Evolutionary conservation across 2,113 vertebrate species (phyloP).

Genomic region (Tragelaphus strepsiceros): DNA sequence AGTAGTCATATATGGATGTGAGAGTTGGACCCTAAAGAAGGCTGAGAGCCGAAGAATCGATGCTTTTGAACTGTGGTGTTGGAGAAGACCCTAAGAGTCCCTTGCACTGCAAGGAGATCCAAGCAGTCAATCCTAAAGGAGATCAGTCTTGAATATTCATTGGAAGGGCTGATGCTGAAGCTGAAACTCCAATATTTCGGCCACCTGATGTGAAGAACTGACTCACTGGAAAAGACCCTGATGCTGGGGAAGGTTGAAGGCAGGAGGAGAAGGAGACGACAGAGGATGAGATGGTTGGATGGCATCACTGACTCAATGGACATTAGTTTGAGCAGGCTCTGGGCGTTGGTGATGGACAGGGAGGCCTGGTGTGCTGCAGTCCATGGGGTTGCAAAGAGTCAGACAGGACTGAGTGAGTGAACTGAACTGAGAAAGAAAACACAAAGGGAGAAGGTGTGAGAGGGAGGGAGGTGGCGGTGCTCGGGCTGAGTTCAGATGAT

Average conservation of each 20-base stretch:
- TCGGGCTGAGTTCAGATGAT: background rate
- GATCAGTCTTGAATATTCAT: background rate
- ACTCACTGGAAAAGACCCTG: background rate
- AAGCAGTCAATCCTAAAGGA: background rate
- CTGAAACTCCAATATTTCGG: background rate
- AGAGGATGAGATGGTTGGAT: background rate
- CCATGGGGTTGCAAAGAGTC: background rate
- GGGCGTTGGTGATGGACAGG: background rate
- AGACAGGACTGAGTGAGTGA: background rate
- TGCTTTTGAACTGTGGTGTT: background rate
- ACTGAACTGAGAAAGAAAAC: background rate
- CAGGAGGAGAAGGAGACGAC: accelerated
- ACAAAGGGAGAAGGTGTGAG: background rate
- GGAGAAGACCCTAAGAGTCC: background rate
- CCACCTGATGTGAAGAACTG: background rate
- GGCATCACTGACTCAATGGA: background rate
- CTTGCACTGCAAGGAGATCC: background rate
- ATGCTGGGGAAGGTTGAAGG: background rate
- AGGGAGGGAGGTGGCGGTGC: background rate
- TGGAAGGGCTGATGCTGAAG: background rate
- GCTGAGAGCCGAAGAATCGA: background rate
- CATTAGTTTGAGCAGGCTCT: background rate
- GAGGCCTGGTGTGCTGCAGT: background rate
- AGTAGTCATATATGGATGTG: background rate
- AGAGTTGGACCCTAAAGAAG: background rate